These are phyloP conservation scores for Stegodyphus mimosarum DNA, from an alignment of 1,140 invertebrate species.

Conservation along the genomic window DNA sequence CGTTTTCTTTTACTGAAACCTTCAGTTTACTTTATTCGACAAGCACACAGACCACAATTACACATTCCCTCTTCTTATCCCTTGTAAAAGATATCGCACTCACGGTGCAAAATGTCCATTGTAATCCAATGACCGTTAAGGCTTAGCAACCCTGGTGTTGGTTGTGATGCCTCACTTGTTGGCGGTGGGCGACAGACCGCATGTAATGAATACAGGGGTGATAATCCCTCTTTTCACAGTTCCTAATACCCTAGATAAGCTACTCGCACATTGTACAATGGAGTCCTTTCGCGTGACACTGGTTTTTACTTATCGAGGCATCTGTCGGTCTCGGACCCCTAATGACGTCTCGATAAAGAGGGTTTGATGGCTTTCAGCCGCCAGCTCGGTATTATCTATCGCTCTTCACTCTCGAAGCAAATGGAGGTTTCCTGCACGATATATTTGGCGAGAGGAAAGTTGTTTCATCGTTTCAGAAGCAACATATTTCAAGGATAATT, in stretches of 20 bases:
- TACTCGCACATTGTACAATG: constrained; percentile 6
- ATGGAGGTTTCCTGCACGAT: no score
- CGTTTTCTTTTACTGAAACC: background rate
- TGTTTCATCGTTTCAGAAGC: no score
- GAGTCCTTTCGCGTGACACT: constrained; percentile 12
- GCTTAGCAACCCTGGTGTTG: background rate
- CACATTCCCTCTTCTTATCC: background rate
- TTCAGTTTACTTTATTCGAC: constrained; percentile 19
- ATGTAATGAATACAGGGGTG: constrained; percentile 37
- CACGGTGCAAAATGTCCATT: constrained; percentile 6
- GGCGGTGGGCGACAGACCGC: constrained; percentile 25
- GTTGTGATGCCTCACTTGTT: constrained; percentile 33
- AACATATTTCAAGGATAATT: no score
- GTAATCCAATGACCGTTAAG: constrained; percentile 51
- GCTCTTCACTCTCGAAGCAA: no score
- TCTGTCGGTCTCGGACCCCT: constrained; percentile 14
- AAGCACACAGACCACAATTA: background rate
- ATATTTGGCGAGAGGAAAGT: no score
- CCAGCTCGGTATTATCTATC: no score
- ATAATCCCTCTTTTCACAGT: constrained; percentile 34
- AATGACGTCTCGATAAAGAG: no score
- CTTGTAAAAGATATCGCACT: constrained; percentile 19
- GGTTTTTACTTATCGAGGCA: constrained; percentile 1
- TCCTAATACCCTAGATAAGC: constrained; percentile 37
- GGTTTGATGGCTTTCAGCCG: no score